Evolutionary conservation across 2,888 invertebrate genomes (phyloP).

Genomic region (Heteropelma amictum): DNA sequence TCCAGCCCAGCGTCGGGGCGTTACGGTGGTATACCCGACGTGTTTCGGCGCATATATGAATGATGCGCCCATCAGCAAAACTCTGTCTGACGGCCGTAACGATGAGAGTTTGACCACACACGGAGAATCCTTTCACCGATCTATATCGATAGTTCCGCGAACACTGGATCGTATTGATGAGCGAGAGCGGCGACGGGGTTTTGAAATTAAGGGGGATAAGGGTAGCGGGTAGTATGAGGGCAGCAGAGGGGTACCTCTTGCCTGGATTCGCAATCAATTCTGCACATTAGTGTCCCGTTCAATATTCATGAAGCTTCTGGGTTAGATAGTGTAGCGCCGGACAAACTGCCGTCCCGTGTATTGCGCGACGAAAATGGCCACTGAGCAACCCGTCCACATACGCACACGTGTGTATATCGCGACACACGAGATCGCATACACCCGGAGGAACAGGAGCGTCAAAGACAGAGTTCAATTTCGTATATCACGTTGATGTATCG

Average conservation of each 20-base stretch:
- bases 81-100: not conserved
- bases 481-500: conserved; percentile 66
- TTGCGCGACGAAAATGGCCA: conserved; percentile 26
- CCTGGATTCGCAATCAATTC: conserved; percentile 68
- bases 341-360: conserved; percentile 47
- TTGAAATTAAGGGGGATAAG: conserved; percentile 31
- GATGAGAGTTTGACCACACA: not conserved
- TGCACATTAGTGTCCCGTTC: conserved; percentile 66
- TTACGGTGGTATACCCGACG: not conserved
- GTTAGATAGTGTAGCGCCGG: conserved; percentile 31
- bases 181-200: conserved; percentile 26
- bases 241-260: conserved; percentile 36
- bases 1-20: conserved; percentile 7
- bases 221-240: conserved; percentile 13
- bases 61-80: not conserved
- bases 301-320: conserved; percentile 58
- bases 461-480: conserved; percentile 75
- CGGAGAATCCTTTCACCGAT: conserved; percentile 20
- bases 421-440: conserved; percentile 23
- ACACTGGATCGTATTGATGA: conserved; percentile 67
- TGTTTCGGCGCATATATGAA: conserved; percentile 17
- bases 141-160: conserved; percentile 36
- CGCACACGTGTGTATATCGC: not conserved
- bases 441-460: conserved; percentile 58
- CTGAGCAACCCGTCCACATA: conserved; percentile 2